phyloP scores from a whole-genome alignment of 2,888 invertebrate genomes.

The Melinaea marsaeus region DNA sequence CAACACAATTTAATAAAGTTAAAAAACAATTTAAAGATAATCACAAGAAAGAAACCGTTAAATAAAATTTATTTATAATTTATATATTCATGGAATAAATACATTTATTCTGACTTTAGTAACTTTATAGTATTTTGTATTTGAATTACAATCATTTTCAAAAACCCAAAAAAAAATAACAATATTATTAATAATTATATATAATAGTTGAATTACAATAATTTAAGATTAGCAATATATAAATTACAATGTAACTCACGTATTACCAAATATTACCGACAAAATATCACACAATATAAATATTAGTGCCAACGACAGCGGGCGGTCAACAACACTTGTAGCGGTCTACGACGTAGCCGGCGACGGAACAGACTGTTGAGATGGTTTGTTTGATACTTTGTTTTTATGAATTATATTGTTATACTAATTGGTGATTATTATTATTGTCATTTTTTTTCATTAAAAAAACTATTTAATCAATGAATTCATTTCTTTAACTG shows the following conservation, averaged over 20 bases:
- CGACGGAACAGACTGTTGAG: background rate
- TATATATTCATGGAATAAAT: background rate
- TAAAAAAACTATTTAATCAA: background rate
- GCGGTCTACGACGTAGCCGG: slow-evolving; percentile 15
- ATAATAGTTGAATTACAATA: too few species aligned
- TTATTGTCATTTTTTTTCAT: background rate
- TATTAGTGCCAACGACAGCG: slow-evolving; percentile 2
- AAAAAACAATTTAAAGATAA: too few species aligned
- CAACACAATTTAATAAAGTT: too few species aligned
- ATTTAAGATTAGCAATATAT: too few species aligned
- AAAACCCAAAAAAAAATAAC: too few species aligned
- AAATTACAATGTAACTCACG: background rate
- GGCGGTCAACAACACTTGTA: slow-evolving; percentile 12
- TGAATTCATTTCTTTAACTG: background rate
- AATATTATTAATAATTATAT: too few species aligned
- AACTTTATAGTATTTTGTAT: background rate
- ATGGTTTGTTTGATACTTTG: too few species aligned
- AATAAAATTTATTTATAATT: too few species aligned
- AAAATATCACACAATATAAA: background rate
- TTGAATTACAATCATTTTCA: background rate
- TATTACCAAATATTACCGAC: background rate
- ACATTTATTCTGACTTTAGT: background rate
- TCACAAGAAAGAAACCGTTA: too few species aligned
- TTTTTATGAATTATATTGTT: too few species aligned
- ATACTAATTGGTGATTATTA: too few species aligned